Base-by-base conservation (phyloP, 2,797 vertebrate genomes). In the Strix occidentalis region DNA sequence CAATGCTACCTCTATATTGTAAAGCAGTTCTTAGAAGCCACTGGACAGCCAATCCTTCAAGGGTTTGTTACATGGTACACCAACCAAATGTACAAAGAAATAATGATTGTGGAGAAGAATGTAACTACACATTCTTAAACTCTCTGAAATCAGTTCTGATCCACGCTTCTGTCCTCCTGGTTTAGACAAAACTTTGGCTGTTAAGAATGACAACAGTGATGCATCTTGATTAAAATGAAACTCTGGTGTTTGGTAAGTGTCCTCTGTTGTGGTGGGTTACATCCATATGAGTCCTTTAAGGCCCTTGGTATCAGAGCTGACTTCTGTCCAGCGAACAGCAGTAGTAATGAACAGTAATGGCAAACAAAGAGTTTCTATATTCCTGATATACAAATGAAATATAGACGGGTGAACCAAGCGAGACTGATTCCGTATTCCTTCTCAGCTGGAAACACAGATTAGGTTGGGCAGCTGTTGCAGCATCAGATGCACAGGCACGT, bases 381-480 rank as follows among this genome's bases (percentile, higher is more conserved):
- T 74, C 45, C 57, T 74, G n/a, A 9, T 24, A 6, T 2, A 15
- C 18, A 13, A 79, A 24, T 43, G 72, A 93, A 88, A 84, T 50
- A 13, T 4, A 58, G 48, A 69, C 1, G 17, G 37, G 31, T 53
- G 54, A 84, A 24, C 10, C 0, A 1, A 72, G 17, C 0, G 0
- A 79, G 63, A 11, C 35, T 17, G 71, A 48, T 80, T 46, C 41
- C 45, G 24, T 50, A 8, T 46, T 90, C 48, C 41, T 69, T 35
- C 74, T 74, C 60, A 65, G 46, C n/a, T 43, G 33, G 85, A 58
- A 56, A 60, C 69, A 54, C 24, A 57, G 85, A 29, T 65, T 5
- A 18, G 53, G 26, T 1, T 23, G 46, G 43, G 83, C 72, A 86
- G 64, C 87, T 84, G 80, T 16, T 56, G 68, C 76, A 68, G 69